Evolutionary conservation across 2,797 vertebrate species (phyloP), one percentile per base, ranked within the genome.

Genomic region (Emys orbicularis): DNA sequence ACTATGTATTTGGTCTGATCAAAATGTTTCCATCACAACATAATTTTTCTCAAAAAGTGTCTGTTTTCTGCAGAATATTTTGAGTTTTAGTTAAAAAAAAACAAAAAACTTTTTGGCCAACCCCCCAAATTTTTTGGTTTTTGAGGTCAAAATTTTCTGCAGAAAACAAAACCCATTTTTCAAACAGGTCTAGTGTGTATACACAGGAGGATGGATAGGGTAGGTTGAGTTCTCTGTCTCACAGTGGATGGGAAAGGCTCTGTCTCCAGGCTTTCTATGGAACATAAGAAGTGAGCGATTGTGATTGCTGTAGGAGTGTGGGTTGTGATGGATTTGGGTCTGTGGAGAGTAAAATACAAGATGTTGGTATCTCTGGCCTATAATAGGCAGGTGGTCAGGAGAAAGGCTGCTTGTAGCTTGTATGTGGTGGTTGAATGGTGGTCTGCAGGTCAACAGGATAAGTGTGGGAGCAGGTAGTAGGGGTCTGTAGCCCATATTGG

Each of bases 51-150:
- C 31, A 65, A 65, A 3, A 90, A 96, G 15, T 50, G 74, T 85
- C 65, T 92, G 41, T 10, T 94, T 4, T 87, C 72, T 56, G 37
- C 9, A 12, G 53, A 81, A 8, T 65, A 82, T 84, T 92, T 91
- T 90, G 83, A 57, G 4, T 65, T 93, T 90, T 53, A 65, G 96
- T 93, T 16, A 84, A 93, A 92, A 94, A 81, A 47, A 16, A n/a
- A n/a, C 21, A 0, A 3, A 54, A 91, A 89, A 27, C 0, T 79
- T 89, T 89, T 92, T 80, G 82, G 41, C 25, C 65, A 56, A 53
- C 54, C 54, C 4, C 72, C 41, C 13, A 16, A 29, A 29, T 12
- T 21, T 87, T 54, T 31, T 12, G 4, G 1, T 0, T 1, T 3
- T 11, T 7, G 2, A 76, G 4, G 25, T 2, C 18, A 68, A 31